Conservation (phyloP, 2,888 invertebrate species). For the Rhyacophila evoluta region DNA sequence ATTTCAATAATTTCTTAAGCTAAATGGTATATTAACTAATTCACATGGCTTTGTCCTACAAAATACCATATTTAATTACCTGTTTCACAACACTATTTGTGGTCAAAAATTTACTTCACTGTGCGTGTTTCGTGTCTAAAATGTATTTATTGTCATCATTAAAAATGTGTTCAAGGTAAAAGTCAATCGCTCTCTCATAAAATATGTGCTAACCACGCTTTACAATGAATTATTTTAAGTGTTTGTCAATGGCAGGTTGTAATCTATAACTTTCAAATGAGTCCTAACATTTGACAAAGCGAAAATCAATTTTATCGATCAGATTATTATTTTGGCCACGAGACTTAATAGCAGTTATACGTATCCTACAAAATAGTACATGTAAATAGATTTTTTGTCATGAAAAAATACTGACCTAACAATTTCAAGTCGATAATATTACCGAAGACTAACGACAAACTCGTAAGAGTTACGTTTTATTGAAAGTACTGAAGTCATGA, state of each 20-base stretch:
- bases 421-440: no score
- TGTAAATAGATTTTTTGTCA: no score
- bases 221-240: not conserved
- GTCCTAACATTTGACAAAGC: slow-evolving; percentile 5
- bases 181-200: not conserved
- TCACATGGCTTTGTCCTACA: no score
- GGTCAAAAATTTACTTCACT: not conserved
- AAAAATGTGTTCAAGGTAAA: slow-evolving; percentile 1
- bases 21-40: not conserved
- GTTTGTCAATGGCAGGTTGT: not conserved
- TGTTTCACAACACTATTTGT: not conserved
- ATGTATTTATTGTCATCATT: slow-evolving; percentile 5
- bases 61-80: not conserved
- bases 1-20: no score
- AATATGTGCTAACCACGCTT: slow-evolving; percentile 18
- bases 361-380: no score
- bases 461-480: no score
- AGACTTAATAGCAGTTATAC: not conserved
- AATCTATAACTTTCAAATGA: slow-evolving; percentile 15
- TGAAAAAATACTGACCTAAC: no score
- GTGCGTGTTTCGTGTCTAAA: not conserved
- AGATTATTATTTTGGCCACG: not conserved
- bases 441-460: no score
- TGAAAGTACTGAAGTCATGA: no score
- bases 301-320: slow-evolving; percentile 11